These are phyloP conservation scores for Heptranchias perlo DNA, from an alignment of 2,113 vertebrate species.

Conservation along the genomic window DNA sequence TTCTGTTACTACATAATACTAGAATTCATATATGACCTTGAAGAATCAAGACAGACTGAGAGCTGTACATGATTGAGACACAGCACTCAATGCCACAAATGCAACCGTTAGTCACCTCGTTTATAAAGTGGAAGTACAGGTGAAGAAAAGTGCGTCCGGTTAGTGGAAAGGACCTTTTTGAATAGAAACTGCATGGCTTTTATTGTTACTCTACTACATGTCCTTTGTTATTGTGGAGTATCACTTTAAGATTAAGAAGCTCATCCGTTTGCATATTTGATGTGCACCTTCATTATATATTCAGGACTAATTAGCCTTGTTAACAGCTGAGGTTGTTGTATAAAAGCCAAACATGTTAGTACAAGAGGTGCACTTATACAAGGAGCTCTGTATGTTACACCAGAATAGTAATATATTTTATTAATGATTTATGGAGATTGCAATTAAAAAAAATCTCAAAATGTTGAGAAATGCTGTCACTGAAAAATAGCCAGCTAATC, in stretches of 20 bases:
- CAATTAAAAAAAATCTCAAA: background rate
- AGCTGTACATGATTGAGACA: background rate
- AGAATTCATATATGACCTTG: too few relatives aligned
- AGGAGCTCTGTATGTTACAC: background rate
- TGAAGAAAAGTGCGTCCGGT: background rate
- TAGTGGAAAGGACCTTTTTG: background rate
- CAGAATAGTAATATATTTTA: background rate
- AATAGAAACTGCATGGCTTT: background rate
- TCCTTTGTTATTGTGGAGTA: background rate
- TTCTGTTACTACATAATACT: background rate
- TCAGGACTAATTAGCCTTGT: slow-evolving; percentile 6
- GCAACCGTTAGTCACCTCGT: background rate
- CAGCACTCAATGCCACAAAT: background rate
- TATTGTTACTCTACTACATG: background rate
- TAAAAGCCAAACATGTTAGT: background rate
- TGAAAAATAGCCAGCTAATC: background rate
- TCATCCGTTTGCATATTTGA: background rate
- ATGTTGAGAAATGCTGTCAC: background rate
- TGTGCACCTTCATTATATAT: slow-evolving; percentile 18
- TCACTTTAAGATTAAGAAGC: background rate
- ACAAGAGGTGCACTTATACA: background rate
- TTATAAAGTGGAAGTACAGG: background rate
- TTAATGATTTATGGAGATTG: background rate
- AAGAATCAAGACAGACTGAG: too few relatives aligned
- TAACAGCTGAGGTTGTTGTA: slow-evolving; percentile 29